A percentile compares a stretch with the other conserved stretches of the same genome.
Evolutionary conservation across 2,113 vertebrate species (phyloP).

Genomic region (Hemiscyllium ocellatum): DNA sequence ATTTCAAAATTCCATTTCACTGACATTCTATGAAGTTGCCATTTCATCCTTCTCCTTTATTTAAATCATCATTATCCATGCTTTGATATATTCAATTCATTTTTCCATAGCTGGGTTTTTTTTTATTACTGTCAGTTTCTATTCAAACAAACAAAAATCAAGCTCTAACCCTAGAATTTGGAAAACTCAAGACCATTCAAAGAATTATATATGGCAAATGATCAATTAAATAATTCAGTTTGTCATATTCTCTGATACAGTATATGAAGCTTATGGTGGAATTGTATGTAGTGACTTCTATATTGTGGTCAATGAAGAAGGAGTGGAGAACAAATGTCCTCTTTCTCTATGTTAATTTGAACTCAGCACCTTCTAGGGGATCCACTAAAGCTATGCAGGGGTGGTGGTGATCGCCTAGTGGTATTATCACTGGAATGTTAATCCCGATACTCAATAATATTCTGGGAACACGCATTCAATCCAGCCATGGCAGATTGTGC

Average conservation of each 20-base stretch:
- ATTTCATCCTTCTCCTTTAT: not conserved
- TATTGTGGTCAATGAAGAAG: not conserved
- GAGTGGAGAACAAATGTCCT: not conserved
- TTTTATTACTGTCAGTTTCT: not conserved
- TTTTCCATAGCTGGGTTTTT: not conserved
- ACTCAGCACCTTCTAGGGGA: too few species aligned
- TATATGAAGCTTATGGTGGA: not conserved
- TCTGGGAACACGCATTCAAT: too few species aligned
- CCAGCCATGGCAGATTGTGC: too few species aligned
- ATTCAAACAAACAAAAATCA: not conserved
- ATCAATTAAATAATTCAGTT: not conserved
- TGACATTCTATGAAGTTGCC: not conserved
- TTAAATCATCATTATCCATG: not conserved
- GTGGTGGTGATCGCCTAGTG: too few species aligned
- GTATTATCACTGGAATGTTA: too few species aligned
- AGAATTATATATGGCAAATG: not conserved
- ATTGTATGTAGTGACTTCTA: not conserved
- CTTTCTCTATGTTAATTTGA: too few species aligned
- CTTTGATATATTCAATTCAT: not conserved
- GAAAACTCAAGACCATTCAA: not conserved
- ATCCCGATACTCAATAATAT: too few species aligned
- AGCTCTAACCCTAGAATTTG: not conserved
- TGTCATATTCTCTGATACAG: not conserved
- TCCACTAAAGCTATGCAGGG: too few species aligned
- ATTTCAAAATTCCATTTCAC: not conserved